phyloP scores from a whole-genome alignment of 2,797 vertebrate genomes.

The Argyrosomus regius region DNA sequence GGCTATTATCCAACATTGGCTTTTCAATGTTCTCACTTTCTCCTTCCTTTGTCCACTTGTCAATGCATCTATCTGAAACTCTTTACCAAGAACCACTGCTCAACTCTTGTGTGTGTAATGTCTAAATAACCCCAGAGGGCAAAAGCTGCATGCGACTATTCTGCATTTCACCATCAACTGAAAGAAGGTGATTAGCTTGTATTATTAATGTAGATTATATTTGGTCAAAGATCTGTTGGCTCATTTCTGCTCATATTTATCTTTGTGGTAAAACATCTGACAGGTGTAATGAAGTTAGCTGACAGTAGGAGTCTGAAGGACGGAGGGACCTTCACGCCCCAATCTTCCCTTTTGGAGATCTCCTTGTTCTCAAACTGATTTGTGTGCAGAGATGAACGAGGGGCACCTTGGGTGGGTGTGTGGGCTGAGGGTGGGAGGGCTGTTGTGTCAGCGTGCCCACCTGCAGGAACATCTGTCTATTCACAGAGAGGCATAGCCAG shows the following conservation, averaged over 20 bases:
- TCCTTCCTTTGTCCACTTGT: constrained; percentile 59
- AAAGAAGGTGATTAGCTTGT: background rate
- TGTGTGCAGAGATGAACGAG: constrained; percentile 72
- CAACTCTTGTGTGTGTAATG: constrained; percentile 14
- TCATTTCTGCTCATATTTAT: constrained; percentile 41
- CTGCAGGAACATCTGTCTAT: constrained; percentile 86
- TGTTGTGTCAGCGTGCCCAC: constrained; percentile 82
- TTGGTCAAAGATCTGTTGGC: constrained; percentile 22
- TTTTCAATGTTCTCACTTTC: constrained; percentile 30
- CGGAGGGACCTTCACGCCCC: constrained; percentile 67
- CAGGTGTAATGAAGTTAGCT: constrained; percentile 57
- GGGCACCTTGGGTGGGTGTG: constrained; percentile 80
- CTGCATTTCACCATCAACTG: background rate
- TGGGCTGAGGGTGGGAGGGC: constrained; percentile 64
- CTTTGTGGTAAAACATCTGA: constrained; percentile 41
- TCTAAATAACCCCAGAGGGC: constrained; percentile 42
- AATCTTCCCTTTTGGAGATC: constrained; percentile 54
- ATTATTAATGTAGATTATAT: background rate
- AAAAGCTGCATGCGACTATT: constrained; percentile 21
- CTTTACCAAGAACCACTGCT: constrained; percentile 38
- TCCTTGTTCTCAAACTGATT: constrained; percentile 71
- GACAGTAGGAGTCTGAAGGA: constrained; percentile 71
- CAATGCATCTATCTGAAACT: constrained; percentile 50
- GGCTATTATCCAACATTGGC: constrained; percentile 49
- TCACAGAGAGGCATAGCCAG: constrained; percentile 47